phyloP scores from a whole-genome alignment of 2,888 invertebrate genomes.

The Caenorhabditis sp. region DNA sequence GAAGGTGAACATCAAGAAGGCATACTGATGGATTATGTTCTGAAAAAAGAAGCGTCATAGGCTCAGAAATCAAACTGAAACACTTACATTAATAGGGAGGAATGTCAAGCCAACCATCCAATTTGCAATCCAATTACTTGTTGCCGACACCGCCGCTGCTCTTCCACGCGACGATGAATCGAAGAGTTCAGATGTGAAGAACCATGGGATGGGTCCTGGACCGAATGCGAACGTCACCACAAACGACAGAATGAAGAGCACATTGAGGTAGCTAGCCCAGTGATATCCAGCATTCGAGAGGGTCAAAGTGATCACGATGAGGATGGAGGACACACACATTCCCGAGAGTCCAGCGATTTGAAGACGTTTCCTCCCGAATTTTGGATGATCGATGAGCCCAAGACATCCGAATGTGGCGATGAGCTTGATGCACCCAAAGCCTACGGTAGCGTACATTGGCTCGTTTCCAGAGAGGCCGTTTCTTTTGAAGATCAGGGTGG shows the following conservation, averaged over 20 bases:
- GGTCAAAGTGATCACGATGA: constrained; percentile 86
- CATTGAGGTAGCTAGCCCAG: constrained; percentile 86
- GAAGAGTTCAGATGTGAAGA: constrained; percentile 92
- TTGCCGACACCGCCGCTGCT: constrained; percentile 91
- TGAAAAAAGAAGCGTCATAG: constrained; percentile 44
- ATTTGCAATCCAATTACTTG: constrained; percentile 92
- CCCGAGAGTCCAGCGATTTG: constrained; percentile 90
- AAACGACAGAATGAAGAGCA: constrained; percentile 89
- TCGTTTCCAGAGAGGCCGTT: constrained; percentile 87
- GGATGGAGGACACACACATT: constrained; percentile 88
- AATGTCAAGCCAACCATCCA: constrained; percentile 90
- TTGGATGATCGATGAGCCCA: constrained; percentile 80
- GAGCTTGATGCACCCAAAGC: constrained; percentile 86
- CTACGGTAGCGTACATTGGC: constrained; percentile 90
- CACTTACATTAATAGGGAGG: constrained; percentile 84
- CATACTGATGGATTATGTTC: constrained; percentile 90
- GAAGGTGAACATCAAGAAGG: constrained; percentile 98
- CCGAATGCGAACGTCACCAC: constrained; percentile 93
- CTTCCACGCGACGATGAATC: constrained; percentile 90
- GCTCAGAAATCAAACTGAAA: background rate
- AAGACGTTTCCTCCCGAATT: constrained; percentile 90
- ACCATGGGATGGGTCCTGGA: constrained; percentile 94
- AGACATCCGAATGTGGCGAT: constrained; percentile 52
- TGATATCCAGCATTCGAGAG: constrained; percentile 58
- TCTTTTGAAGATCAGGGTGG: constrained; percentile 89